phyloP scores from a whole-genome alignment of 2,888 invertebrate genomes.

The Dermolepida albohirtum region DNA sequence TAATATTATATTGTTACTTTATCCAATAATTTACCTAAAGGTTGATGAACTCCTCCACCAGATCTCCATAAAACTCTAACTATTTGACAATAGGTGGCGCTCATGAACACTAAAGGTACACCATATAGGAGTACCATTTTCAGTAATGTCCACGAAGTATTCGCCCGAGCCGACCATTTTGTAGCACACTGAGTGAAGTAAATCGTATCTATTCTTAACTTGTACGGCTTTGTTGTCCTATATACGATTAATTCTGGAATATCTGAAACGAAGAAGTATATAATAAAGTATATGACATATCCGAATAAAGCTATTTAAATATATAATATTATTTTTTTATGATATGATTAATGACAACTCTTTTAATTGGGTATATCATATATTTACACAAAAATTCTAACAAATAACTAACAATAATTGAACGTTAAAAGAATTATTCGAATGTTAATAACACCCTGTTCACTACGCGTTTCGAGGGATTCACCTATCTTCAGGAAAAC shows the following conservation, averaged over 20 bases:
- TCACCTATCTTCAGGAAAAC: no score
- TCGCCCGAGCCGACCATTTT: slow-evolving; percentile 77
- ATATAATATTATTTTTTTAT: no score
- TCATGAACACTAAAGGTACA: slow-evolving; percentile 85
- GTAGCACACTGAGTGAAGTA: slow-evolving; percentile 74
- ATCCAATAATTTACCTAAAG: slow-evolving; percentile 53
- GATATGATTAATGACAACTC: no score
- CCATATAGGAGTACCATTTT: slow-evolving; percentile 82
- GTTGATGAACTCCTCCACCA: slow-evolving; percentile 80
- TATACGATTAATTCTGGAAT: slow-evolving; percentile 82
- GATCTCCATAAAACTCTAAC: slow-evolving; percentile 85
- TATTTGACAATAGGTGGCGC: slow-evolving; percentile 86
- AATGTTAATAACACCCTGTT: no score
- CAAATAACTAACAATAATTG: no score
- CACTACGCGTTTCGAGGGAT: no score
- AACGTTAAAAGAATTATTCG: no score
- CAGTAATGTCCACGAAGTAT: slow-evolving; percentile 76
- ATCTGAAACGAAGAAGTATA: slow-evolving; percentile 68
- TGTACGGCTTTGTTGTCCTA: slow-evolving; percentile 68
- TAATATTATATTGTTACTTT: no score
- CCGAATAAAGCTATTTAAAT: no score
- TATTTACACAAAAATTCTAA: no score
- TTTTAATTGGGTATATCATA: no score
- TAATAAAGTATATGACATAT: no score
- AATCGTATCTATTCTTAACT: slow-evolving; percentile 65